A percentile compares a stretch with the other conserved stretches of the same genome.
phyloP scores from a whole-genome alignment of 2,113 vertebrate genomes.

The Upupa epops region DNA sequence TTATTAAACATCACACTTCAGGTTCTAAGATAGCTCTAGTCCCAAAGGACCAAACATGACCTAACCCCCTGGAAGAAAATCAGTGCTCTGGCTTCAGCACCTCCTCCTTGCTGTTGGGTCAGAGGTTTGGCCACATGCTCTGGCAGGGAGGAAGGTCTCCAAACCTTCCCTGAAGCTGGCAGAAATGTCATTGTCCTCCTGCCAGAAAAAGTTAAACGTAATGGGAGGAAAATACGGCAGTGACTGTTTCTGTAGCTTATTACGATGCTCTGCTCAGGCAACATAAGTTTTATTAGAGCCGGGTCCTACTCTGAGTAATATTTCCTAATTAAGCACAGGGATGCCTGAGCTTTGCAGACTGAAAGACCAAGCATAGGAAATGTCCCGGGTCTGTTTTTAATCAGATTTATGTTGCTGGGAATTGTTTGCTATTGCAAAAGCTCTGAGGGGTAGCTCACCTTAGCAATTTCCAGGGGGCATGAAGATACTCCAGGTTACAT shows the following conservation, averaged over 20 bases:
- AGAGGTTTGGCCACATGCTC: background rate
- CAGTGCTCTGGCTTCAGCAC: background rate
- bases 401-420: conserved; percentile 11
- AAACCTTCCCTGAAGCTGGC: background rate
- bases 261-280: background rate
- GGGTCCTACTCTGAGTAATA: conserved; percentile 32
- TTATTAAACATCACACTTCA: background rate
- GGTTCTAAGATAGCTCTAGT: background rate
- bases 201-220: background rate
- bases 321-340: conserved; percentile 54
- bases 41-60: rapidly evolving
- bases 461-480: background rate
- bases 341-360: conserved; percentile 17
- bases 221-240: background rate
- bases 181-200: background rate
- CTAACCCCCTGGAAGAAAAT: background rate
- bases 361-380: conserved; percentile 21
- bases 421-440: conserved; percentile 27
- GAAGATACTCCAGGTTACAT: background rate
- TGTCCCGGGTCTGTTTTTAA: conserved; percentile 30
- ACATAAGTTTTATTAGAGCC: conserved; percentile 21
- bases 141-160: background rate
- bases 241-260: conserved; percentile 24
- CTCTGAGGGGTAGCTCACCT: background rate
- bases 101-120: background rate